Percentiles rank a stretch among this genome's conserved stretches.
Conservation (phyloP, 2,113 vertebrate genomes). For the Xenopus laevis region DNA sequence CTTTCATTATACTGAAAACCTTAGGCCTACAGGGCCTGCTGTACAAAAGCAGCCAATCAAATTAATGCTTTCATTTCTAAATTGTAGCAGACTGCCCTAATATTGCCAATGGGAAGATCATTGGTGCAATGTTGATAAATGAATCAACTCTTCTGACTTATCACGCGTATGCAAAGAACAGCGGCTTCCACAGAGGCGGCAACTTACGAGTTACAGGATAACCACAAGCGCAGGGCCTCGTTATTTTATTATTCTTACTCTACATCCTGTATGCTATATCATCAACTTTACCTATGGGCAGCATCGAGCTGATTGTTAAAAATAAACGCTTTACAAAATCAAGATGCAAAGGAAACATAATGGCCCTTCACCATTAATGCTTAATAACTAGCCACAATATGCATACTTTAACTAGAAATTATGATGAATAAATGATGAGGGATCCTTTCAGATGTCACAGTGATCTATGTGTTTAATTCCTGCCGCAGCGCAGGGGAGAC, state of each 20-base stretch:
- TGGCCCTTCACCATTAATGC: conserved; percentile 39
- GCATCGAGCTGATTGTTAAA: conserved; percentile 29
- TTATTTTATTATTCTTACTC: conserved; percentile 18
- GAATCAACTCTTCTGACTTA: too few species aligned
- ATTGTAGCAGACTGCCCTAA: too few species aligned
- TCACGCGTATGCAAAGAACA: too few species aligned
- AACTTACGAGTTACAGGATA: too few species aligned
- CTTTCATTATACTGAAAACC: too few species aligned
- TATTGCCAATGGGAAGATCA: too few species aligned
- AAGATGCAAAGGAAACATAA: conserved; percentile 29
- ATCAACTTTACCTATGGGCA: conserved; percentile 33
- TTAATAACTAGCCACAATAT: conserved; percentile 38
- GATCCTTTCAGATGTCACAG: conserved; percentile 29
- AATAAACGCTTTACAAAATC: conserved; percentile 41
- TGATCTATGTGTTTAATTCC: conserved; percentile 45
- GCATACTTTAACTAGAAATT: conserved; percentile 34
- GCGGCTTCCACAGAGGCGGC: too few species aligned
- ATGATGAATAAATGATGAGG: conserved; percentile 38
- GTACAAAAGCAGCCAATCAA: too few species aligned
- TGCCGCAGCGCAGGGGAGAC: conserved; percentile 27
- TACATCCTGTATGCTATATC: conserved; percentile 35
- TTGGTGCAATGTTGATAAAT: too few species aligned
- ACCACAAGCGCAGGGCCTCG: too few species aligned
- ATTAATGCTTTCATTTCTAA: too few species aligned
- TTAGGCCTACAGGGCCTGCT: too few species aligned